A percentile compares a stretch with the other conserved stretches of the same genome.
Conservation (phyloP, 2,888 invertebrate species). For the Halictus quadricinctus region DNA sequence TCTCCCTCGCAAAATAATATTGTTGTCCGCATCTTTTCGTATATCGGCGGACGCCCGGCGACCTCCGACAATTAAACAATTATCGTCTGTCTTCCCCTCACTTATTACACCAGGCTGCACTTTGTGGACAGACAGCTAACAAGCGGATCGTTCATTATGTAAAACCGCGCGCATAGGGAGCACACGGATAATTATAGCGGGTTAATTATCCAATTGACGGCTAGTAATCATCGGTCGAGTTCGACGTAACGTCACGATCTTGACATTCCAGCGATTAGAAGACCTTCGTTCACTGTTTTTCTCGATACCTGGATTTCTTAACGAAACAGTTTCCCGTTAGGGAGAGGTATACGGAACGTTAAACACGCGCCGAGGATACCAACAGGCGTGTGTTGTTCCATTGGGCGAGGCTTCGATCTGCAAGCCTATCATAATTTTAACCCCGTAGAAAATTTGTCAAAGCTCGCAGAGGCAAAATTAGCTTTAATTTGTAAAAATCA, state of each 20-base stretch:
- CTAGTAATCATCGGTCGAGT: slow-evolving; percentile 65
- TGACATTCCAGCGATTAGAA: slow-evolving; percentile 64
- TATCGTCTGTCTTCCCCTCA: slow-evolving; percentile 36
- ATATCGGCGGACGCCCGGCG: slow-evolving; percentile 13
- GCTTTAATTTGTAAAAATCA: not conserved
- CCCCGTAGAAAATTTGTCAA: too few species aligned
- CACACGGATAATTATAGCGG: slow-evolving; percentile 69
- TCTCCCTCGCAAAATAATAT: not conserved
- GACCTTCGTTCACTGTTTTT: not conserved
- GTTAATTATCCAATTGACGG: slow-evolving; percentile 76
- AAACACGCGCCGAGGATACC: too few species aligned
- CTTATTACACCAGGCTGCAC: slow-evolving; percentile 45
- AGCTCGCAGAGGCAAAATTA: not conserved
- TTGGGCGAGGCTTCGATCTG: too few species aligned
- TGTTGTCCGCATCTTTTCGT: not conserved
- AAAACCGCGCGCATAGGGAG: slow-evolving; percentile 64
- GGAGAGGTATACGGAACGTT: not conserved
- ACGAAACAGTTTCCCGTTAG: not conserved
- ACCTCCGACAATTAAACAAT: slow-evolving; percentile 66
- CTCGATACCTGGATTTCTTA: not conserved
- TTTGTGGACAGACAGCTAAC: slow-evolving; percentile 44
- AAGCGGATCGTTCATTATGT: slow-evolving; percentile 65
- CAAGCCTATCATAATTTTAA: too few species aligned
- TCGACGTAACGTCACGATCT: slow-evolving; percentile 56
- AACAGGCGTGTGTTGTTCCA: too few species aligned